Evolutionary conservation across 2,797 vertebrate species (phyloP), one percentile per base, ranked within the genome.

Genomic region (Acipenser ruthenus): DNA sequence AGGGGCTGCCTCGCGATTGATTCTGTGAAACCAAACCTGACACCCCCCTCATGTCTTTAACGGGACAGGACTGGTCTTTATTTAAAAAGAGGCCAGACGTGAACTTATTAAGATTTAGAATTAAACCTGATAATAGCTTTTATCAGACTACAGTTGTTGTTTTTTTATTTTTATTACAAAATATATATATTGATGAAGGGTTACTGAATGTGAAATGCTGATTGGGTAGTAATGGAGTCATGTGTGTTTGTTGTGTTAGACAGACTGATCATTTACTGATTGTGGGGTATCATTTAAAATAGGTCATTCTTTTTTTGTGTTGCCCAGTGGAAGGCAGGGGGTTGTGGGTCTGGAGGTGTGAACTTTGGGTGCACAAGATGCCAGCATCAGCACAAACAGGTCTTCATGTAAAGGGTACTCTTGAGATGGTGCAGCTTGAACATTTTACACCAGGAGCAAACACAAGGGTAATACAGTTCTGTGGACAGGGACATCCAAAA

Each of bases 1-100:
- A 12, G 9, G 2, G 61, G 52, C 13, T 50, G 48, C 59, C 8
- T 60, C 11, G 6, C 9, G 12, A 12, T 7, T n/a, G 10, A 11
- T 58, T 11, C 12, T 15, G 55, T 13, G 12, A 12, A 13, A 13
- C 55, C 12, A 58, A 58, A 13, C 12, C 55, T 58, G 2, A 11
- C 55, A 58, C 55, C 55, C 6, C 9, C 6, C 55, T 5, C 11
- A 4, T 37, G 10, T 47, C 80, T 81, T 79, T 84, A 10, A 11
- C 11, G 48, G 10, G 3, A 6, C 37, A 5, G 37, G 71, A 73
- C 74, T 75, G 74, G 37, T 37, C 37, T 37, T 37, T 37, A 37
- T 5, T 37, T 37, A 37, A 37, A 37, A 37, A n/a, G 6, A n/a
- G 12, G 55, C 15, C 55, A 58, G 18, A 18, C 10, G 15, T 13